phyloP scores from a whole-genome alignment of 2,888 invertebrate species.

The Sinodicranocentrus sp. region DNA sequence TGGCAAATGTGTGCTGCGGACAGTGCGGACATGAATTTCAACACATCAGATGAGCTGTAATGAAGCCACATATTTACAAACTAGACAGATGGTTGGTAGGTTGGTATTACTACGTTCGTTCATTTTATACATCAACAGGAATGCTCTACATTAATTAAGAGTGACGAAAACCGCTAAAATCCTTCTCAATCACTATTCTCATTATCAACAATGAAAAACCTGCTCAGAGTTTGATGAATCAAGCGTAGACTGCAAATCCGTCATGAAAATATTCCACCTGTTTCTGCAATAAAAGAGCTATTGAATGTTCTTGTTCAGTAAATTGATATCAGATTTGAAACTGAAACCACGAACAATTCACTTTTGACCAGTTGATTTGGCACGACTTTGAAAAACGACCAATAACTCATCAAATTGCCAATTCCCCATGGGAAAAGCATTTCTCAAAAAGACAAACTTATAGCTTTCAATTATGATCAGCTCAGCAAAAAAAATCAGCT shows the following conservation, averaged over 20 bases:
- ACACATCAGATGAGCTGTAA: not conserved
- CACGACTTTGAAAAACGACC: not conserved
- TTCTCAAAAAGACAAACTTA: too few relatives aligned
- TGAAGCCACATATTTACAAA: not conserved
- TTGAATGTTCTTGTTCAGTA: not conserved
- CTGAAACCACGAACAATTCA: not conserved
- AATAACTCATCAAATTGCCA: conserved; percentile 4
- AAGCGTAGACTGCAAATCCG: not conserved
- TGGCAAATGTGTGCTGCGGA: too few relatives aligned
- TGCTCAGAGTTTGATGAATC: conserved; percentile 18
- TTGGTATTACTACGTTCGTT: not conserved
- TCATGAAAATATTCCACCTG: conserved; percentile 1
- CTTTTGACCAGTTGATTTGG: not conserved
- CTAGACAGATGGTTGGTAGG: conserved; percentile 25
- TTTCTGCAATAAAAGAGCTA: not conserved
- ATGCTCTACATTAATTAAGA: conserved; percentile 43
- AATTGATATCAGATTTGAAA: conserved; percentile 1
- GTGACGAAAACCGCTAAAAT: conserved; percentile 28
- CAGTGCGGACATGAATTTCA: too few relatives aligned
- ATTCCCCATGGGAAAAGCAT: not conserved
- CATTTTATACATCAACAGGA: not conserved
- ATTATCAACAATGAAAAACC: conserved; percentile 35
- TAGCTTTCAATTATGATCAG: too few relatives aligned
- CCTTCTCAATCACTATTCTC: conserved; percentile 28
- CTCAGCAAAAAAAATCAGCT: too few relatives aligned